phyloP scores from a whole-genome alignment of 2,113 vertebrate genomes.

The Equus quagga region DNA sequence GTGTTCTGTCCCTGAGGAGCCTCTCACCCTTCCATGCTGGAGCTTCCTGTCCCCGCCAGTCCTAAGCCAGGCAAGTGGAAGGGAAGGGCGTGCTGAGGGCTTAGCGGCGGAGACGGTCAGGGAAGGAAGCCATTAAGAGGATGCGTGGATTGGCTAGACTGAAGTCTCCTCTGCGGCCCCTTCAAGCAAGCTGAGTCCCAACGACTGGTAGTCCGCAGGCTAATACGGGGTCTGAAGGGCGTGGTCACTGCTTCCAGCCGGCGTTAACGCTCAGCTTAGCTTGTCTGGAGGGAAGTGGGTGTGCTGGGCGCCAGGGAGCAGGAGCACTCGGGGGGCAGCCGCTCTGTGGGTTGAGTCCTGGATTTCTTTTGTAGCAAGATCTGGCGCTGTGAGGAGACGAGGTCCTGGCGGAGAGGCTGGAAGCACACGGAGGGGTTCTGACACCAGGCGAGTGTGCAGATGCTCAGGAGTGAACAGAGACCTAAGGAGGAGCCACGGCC shows the following conservation, averaged over 20 bases:
- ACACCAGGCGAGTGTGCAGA: neutral
- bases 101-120: neutral
- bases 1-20: neutral
- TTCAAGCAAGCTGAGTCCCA: neutral
- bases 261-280: neutral
- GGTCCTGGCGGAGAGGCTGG: neutral
- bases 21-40: neutral
- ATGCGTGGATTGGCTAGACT: neutral
- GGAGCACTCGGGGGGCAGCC: neutral
- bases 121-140: neutral
- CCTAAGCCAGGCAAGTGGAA: neutral
- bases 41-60: neutral
- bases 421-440: neutral
- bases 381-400: neutral
- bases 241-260: neutral
- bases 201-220: neutral
- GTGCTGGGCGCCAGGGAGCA: neutral
- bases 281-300: neutral
- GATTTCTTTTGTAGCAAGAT: slow-evolving; percentile 24
- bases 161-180: neutral
- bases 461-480: neutral
- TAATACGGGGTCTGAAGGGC: neutral
- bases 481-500: neutral
- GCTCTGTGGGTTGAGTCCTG: neutral
- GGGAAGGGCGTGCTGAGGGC: neutral